Evolutionary conservation across 2,888 invertebrate species (phyloP).

Genomic region (Molorchus minor): DNA sequence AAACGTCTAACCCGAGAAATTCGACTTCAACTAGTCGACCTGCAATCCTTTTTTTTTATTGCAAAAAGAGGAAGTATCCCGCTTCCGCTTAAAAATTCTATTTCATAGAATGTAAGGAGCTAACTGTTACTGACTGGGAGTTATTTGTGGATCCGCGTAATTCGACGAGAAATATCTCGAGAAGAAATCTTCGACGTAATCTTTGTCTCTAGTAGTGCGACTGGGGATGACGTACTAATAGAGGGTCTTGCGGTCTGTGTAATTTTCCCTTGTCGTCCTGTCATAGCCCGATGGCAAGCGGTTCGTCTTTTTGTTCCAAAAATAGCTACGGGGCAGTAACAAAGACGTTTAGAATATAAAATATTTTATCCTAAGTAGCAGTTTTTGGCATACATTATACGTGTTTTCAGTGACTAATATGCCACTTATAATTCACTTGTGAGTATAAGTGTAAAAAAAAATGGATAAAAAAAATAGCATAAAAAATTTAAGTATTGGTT

Average conservation of each 20-base stretch:
- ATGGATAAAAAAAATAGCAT: too few relatives aligned
- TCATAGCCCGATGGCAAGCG: too few relatives aligned
- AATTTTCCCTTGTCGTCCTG: slow-evolving; percentile 3
- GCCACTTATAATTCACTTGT: too few relatives aligned
- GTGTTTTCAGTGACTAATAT: too few relatives aligned
- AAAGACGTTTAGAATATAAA: too few relatives aligned
- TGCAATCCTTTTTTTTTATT: background rate
- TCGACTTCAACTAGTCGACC: background rate
- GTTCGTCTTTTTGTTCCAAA: too few relatives aligned
- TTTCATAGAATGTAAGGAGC: background rate
- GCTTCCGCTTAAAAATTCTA: background rate
- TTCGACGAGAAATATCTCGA: too few relatives aligned
- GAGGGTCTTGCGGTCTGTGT: background rate
- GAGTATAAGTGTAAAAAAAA: too few relatives aligned
- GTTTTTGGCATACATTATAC: too few relatives aligned
- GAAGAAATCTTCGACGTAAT: background rate
- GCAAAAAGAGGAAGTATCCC: background rate
- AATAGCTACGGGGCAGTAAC: too few relatives aligned
- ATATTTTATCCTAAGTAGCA: too few relatives aligned
- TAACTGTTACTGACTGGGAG: background rate
- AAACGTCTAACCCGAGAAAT: background rate
- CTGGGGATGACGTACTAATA: background rate
- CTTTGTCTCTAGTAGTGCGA: background rate
- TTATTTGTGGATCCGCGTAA: background rate
- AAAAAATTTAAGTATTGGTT: too few relatives aligned